A percentile compares a stretch with the other conserved stretches of the same genome.
phyloP scores from a whole-genome alignment of 92 coral and sea anemone genomes.

The Porites cylindrica region DNA sequence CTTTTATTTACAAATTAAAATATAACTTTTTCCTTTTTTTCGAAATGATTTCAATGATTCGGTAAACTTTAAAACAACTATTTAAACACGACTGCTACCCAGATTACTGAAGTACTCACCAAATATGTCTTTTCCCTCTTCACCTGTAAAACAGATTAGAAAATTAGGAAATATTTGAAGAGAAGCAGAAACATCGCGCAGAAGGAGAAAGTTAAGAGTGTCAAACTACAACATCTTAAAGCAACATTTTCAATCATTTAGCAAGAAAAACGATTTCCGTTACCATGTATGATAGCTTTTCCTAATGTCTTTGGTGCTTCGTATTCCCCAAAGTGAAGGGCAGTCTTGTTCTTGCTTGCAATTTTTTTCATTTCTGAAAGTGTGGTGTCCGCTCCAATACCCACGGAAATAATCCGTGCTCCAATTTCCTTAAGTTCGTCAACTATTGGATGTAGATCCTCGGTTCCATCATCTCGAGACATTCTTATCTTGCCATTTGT shows the following conservation, averaged over 20 bases:
- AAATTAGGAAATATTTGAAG: neutral
- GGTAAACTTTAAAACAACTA: too few species aligned
- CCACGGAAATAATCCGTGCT: conserved; percentile 8
- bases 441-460: neutral
- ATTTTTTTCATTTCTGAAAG: conserved; percentile 17
- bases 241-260: too few species aligned
- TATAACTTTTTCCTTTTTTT: too few species aligned
- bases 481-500: neutral
- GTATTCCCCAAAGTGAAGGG: conserved; percentile 19
- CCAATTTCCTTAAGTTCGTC: neutral
- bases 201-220: neutral
- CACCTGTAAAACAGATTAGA: neutral
- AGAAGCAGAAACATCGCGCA: neutral
- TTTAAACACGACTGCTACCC: too few species aligned
- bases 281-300: conserved; percentile 35
- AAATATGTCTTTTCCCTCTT: conserved; percentile 25
- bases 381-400: conserved; percentile 26
- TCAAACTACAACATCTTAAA: too few species aligned
- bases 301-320: conserved; percentile 29
- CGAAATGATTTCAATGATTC: too few species aligned
- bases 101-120: neutral
- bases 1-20: too few species aligned
- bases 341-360: neutral
- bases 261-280: neutral
- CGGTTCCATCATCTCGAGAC: neutral